These are phyloP conservation scores for Typhlichthys subterraneus DNA, from an alignment of 2,797 vertebrate genomes.

Conservation along the genomic window DNA sequence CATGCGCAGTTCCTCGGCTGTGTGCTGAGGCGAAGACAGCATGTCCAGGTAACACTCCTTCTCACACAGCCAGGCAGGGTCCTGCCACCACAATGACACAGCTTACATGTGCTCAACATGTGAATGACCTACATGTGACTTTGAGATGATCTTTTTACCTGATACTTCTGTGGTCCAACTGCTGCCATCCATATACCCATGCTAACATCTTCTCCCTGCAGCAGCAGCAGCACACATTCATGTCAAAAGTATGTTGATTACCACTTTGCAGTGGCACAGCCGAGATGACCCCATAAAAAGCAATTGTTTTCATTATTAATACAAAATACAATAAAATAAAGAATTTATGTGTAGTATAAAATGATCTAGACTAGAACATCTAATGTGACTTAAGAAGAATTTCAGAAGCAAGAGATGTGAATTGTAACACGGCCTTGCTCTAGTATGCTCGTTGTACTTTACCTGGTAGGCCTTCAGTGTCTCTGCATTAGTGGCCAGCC, in stretches of 20 bases:
- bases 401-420: no score
- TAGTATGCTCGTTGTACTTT: constrained; percentile 12
- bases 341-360: no score
- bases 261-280: background rate
- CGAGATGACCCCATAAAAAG: no score
- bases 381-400: no score
- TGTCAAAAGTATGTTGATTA: background rate
- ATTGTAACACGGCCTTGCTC: background rate
- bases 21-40: constrained; percentile 95
- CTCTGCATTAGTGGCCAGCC: constrained; percentile 89
- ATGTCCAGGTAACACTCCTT: constrained; percentile 91
- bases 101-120: background rate
- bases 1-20: constrained; percentile 80
- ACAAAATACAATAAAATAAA: no score
- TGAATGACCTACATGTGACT: background rate
- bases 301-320: no score
- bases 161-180: constrained; percentile 89
- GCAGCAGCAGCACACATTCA: constrained; percentile 15
- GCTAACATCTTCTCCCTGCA: constrained; percentile 96
- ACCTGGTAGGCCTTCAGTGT: constrained; percentile 96
- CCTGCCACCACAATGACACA: constrained; percentile 69
- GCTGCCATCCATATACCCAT: constrained; percentile 99
- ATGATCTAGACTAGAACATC: no score
- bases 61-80: constrained; percentile 92
- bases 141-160: constrained; percentile 69